Evolutionary conservation across 2,113 vertebrate genomes (phyloP).

Genomic region (Coracopsis vasa): DNA sequence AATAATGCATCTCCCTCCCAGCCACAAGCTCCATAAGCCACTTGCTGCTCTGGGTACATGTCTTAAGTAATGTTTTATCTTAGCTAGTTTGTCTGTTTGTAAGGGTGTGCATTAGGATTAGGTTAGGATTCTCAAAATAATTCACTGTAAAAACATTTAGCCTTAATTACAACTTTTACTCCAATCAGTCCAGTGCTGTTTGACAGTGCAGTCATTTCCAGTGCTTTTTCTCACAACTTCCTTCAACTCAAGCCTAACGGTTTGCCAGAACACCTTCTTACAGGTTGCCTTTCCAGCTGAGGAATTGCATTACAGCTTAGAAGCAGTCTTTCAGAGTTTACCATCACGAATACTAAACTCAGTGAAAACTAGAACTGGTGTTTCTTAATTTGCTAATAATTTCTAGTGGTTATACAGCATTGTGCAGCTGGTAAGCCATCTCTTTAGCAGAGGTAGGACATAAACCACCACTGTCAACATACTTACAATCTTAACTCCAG

Average conservation of each 20-base stretch:
- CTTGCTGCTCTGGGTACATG: background rate
- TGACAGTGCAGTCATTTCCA: background rate
- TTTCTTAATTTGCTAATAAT: background rate
- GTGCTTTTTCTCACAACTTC: background rate
- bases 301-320: background rate
- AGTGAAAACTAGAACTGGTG: background rate
- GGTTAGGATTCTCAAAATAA: background rate
- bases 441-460: background rate
- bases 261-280: background rate
- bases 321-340: background rate
- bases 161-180: background rate
- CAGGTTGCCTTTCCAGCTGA: background rate
- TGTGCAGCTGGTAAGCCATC: background rate
- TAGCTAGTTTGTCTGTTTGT: background rate
- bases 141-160: background rate
- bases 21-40: background rate
- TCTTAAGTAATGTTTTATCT: background rate
- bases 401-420: background rate
- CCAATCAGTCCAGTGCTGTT: background rate
- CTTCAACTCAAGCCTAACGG: background rate
- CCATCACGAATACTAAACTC: background rate
- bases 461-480: background rate
- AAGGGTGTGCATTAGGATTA: background rate
- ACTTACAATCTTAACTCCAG: background rate
- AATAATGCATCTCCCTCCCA: background rate